Evolutionary conservation across 2,888 invertebrate genomes (phyloP).

Genomic region (Erebia palarica): DNA sequence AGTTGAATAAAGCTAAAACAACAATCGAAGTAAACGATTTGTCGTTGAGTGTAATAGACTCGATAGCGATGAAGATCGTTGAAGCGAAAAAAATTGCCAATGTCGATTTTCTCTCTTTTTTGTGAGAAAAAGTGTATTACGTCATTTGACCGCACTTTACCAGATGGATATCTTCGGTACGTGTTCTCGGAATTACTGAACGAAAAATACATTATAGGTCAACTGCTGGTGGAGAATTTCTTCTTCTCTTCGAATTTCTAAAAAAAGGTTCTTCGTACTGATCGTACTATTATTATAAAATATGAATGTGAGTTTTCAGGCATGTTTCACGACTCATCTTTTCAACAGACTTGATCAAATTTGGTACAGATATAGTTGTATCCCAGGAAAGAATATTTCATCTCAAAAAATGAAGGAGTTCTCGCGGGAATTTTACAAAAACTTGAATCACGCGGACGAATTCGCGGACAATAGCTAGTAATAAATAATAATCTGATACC

Average conservation of each 20-base stretch:
- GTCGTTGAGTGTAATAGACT: constrained; percentile 16
- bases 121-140: constrained; percentile 23
- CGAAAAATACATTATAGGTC: constrained; percentile 13
- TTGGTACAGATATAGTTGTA: too few relatives aligned
- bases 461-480: too few relatives aligned
- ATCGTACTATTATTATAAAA: too few relatives aligned
- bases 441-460: too few relatives aligned
- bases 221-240: not conserved
- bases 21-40: constrained; percentile 7
- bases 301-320: too few relatives aligned
- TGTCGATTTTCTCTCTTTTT: constrained; percentile 24
- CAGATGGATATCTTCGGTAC: constrained; percentile 29
- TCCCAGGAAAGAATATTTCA: too few relatives aligned
- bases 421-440: too few relatives aligned
- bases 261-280: not conserved
- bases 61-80: constrained; percentile 25
- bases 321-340: too few relatives aligned
- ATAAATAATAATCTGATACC: too few relatives aligned
- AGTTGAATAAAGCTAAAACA: not conserved
- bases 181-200: constrained; percentile 20
- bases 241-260: too few relatives aligned
- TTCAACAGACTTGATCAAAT: too few relatives aligned
- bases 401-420: too few relatives aligned
- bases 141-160: constrained; percentile 28
- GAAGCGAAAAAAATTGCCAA: constrained; percentile 27